phyloP scores from a whole-genome alignment of 1,140 invertebrate species.

The Subanguina moxae region DNA sequence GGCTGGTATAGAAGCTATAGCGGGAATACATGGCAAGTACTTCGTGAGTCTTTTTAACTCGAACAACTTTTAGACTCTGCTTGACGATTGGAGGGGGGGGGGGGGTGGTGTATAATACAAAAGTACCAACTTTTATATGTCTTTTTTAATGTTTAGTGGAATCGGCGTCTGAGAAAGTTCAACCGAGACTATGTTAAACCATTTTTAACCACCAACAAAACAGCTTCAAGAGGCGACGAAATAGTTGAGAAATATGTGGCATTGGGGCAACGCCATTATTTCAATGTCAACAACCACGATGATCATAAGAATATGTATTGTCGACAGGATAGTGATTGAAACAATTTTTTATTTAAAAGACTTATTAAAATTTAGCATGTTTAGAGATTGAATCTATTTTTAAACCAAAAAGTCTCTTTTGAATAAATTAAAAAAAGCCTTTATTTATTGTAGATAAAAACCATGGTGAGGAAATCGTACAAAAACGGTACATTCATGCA shows the following conservation, averaged over 20 bases:
- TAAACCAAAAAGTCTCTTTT: too few relatives aligned
- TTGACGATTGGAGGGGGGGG: not conserved
- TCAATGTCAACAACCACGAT: not conserved
- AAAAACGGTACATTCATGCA: too few relatives aligned
- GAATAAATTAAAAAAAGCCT: too few relatives aligned
- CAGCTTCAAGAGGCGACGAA: slow-evolving; percentile 26
- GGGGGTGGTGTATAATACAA: too few relatives aligned
- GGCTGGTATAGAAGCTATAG: slow-evolving; percentile 42
- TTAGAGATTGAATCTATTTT: too few relatives aligned
- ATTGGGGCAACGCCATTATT: not conserved
- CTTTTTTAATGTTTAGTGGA: slow-evolving; percentile 23
- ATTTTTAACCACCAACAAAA: slow-evolving; percentile 25
- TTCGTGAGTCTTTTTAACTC: slow-evolving; percentile 23
- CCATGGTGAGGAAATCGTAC: too few relatives aligned
- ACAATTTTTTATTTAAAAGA: too few relatives aligned
- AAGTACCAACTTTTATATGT: too few relatives aligned
- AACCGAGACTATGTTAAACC: slow-evolving; percentile 35
- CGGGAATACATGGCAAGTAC: slow-evolving; percentile 31
- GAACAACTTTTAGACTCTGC: not conserved
- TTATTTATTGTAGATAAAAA: too few relatives aligned
- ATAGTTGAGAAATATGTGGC: slow-evolving; percentile 33
- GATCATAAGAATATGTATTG: too few relatives aligned
- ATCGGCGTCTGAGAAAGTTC: slow-evolving; percentile 21
- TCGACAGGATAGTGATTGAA: too few relatives aligned
- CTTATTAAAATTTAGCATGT: too few relatives aligned